phyloP scores from a whole-genome alignment of 1,140 invertebrate species.

The Papilio polytes region DNA sequence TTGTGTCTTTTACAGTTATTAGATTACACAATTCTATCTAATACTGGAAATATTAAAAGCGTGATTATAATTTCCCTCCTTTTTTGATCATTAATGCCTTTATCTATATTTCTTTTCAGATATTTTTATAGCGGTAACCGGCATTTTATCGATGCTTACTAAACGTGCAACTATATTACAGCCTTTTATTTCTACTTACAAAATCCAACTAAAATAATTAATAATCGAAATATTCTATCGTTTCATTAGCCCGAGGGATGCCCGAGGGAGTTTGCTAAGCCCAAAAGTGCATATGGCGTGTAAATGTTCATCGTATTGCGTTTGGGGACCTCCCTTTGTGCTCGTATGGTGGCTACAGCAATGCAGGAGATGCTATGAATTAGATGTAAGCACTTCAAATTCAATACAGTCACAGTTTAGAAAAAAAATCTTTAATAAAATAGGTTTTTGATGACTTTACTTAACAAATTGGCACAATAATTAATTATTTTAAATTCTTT shows the following conservation, averaged over 20 bases:
- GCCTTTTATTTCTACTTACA: neutral
- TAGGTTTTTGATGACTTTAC: no score
- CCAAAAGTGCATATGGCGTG: constrained; percentile 59
- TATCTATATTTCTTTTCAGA: no score
- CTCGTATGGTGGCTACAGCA: neutral
- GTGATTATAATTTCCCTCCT: no score
- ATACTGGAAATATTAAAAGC: no score
- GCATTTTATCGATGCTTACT: neutral
- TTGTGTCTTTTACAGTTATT: neutral
- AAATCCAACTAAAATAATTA: constrained; percentile 25
- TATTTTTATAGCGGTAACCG: no score
- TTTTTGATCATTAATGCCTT: no score
- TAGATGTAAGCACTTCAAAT: neutral
- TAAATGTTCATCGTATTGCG: constrained; percentile 60
- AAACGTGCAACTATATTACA: neutral
- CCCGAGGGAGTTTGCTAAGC: constrained; percentile 53
- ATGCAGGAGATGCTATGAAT: neutral
- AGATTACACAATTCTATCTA: no score
- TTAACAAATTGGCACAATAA: no score
- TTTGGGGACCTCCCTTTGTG: constrained; percentile 9
- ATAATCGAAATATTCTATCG: constrained; percentile 32
- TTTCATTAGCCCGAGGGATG: constrained; percentile 54
- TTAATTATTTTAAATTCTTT: no score
- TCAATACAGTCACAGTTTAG: neutral
- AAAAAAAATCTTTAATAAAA: no score